Base-by-base conservation (phyloP, 2,888 invertebrate genomes). In the Cheilosia urbana region DNA sequence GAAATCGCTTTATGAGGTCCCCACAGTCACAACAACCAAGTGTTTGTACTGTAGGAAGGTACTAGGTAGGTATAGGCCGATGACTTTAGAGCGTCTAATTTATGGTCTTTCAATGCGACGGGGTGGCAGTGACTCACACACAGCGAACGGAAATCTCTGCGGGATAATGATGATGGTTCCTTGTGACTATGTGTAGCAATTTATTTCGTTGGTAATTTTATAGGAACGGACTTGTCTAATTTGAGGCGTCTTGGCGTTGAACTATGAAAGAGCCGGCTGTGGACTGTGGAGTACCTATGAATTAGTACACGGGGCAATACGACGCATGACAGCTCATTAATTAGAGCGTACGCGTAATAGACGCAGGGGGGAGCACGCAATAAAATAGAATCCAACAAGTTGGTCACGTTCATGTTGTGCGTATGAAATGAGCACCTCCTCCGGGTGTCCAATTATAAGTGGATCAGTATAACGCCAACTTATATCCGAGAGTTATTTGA, bases 281-380 rank as follows among this genome's bases (percentile, higher is more conserved):
- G 37, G 55, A 57, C n/a, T n/a, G 55, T 11, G 1, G 5, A n/a
- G 27, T 24, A 6, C 6, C 27, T 27, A 34, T 34, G 34, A 3
- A 34, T 34, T 40, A 69, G 65, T 57, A 58, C 34, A 24, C 51
- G 73, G 63, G 60, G 71, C 69, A 65, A 71, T 80, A 76, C 47
- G 55, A 60, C 63, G 65, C 69, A 63, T 66, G 84, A 80, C 84
- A 75, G 75, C 30, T 65, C 75, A 80, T 84, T 84, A 84, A 84
- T 80, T 78, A 83, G 63, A 49, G 21, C 57, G 21, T 34, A 40
- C 77, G 30, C 47, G 11, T 45, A 19, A 13, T 13, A 57, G 63
- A 49, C 47, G 30, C 9, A n/a, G 30, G 30, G 9, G 53, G 68
- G 37, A 27, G 57, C 78, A 72, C 68, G 78, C 78, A 83, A 73